Percentiles rank a stretch among this genome's conserved stretches.
These are phyloP conservation scores for Furcula furcula DNA, from an alignment of 2,888 invertebrate species.

Conservation along the genomic window DNA sequence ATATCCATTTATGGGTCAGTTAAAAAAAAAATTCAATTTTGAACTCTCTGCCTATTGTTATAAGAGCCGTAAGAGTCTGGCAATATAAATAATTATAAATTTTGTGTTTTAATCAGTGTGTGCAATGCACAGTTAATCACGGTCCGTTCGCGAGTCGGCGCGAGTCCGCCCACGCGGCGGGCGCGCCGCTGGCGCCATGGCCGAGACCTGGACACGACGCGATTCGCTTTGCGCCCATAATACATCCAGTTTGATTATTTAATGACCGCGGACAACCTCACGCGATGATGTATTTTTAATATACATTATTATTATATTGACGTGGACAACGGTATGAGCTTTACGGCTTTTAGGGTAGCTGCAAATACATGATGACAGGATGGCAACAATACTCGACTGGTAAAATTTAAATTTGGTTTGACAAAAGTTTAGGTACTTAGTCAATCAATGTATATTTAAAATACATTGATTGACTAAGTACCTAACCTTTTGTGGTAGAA, in stretches of 20 bases:
- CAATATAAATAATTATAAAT: constrained; percentile 43
- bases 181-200: constrained; percentile 47
- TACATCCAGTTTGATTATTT: constrained; percentile 39
- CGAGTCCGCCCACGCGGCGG: constrained; percentile 65
- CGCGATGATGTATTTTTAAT: constrained; percentile 26
- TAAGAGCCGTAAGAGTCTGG: constrained; percentile 14
- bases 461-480: too few relatives aligned
- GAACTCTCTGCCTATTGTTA: constrained; percentile 14
- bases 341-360: too few relatives aligned
- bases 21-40: constrained; percentile 1
- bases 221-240: constrained; percentile 41
- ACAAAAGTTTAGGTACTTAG: too few relatives aligned
- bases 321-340: neutral
- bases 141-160: constrained; percentile 46
- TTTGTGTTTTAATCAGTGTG: constrained; percentile 44
- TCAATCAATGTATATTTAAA: too few relatives aligned
- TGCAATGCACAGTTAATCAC: constrained; percentile 61
- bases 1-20: neutral
- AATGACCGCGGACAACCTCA: constrained; percentile 31
- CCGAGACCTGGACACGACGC: constrained; percentile 38
- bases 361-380: constrained; percentile 6
- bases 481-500: too few relatives aligned
- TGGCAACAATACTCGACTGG: too few relatives aligned
- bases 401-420: too few relatives aligned
- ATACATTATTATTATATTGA: constrained; percentile 1